Base-by-base conservation (phyloP, 2,888 invertebrate genomes). In the Spisula subtruncata region DNA sequence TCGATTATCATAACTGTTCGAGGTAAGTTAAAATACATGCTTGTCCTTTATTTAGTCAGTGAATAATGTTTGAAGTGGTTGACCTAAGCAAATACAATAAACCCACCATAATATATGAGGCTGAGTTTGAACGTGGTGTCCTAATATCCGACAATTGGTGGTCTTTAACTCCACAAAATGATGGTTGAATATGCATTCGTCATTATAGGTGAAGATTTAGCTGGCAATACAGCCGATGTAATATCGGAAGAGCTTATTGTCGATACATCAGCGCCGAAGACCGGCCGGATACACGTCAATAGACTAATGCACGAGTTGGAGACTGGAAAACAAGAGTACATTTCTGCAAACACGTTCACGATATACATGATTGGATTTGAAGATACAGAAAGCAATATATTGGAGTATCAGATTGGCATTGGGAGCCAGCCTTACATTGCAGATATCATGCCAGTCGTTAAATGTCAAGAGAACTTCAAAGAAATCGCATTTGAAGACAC, bases 351-450 rank as follows among this genome's bases (percentile, higher is more conserved):
- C 16, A 6, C 56, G 12, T 8, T 32, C 18, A 79, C 79, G 32
- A 20, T 83, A 18, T 35, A 66, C 12, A 10, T 83, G 16, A 35
- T 2, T 0, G 83, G 25, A 20, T 83, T 83, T 83, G 32, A 66
- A 46, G 83, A 83, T 35, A 41, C n/a, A 20, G 83, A 83, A 66
- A 83, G 83, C 18, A 32, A 56, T 0, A 71, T 90, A 10, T 82
- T 66, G 5, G n/a, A 90, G n/a, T 90, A 80, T 71, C 80, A 86
- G 18, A 46, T 88, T n/a, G 71, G 81, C 5, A 10, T 88, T n/a
- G 90, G 90, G 10, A 32, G 83, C 2, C 32, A 60, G 6, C 32
- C 60, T 32, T 41, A 83, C 32, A 12, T 79, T 14, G 32, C 32
- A 20, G 90, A 87, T 51, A 25, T 90, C n/a, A 10, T 88, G 20